Conservation (phyloP, 2,888 invertebrate genomes). For the Brachypterus glaber region DNA sequence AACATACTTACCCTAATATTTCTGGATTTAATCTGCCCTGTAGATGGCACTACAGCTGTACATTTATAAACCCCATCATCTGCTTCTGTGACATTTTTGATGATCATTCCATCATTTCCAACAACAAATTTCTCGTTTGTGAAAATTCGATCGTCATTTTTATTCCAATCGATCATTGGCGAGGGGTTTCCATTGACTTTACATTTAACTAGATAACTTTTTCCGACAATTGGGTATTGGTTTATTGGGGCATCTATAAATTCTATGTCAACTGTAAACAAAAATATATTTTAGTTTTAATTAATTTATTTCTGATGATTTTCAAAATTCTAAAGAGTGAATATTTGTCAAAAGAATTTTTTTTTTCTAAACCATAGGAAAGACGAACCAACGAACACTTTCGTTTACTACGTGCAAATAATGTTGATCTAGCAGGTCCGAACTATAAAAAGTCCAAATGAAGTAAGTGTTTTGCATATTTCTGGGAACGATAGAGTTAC, state of each 20-base stretch:
- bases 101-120: conserved; percentile 64
- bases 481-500: too few relatives aligned
- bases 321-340: too few relatives aligned
- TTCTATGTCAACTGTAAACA: conserved; percentile 65
- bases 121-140: conserved; percentile 65
- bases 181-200: conserved; percentile 77
- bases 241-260: conserved; percentile 74
- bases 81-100: conserved; percentile 65
- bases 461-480: too few relatives aligned
- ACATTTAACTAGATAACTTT: conserved; percentile 70
- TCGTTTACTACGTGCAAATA: too few relatives aligned
- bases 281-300: too few relatives aligned
- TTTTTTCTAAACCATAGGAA: too few relatives aligned
- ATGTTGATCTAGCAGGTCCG: too few relatives aligned
- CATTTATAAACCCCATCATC: conserved; percentile 84
- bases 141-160: conserved; percentile 60
- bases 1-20: conserved; percentile 60
- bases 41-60: conserved; percentile 72
- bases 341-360: too few relatives aligned
- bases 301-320: too few relatives aligned
- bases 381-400: too few relatives aligned
- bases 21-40: conserved; percentile 68
- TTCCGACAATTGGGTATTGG: conserved; percentile 70
- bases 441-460: too few relatives aligned
- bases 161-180: conserved; percentile 79